Conservation (phyloP, 2,888 invertebrate genomes). For the Rhagophthalmus giganteus region DNA sequence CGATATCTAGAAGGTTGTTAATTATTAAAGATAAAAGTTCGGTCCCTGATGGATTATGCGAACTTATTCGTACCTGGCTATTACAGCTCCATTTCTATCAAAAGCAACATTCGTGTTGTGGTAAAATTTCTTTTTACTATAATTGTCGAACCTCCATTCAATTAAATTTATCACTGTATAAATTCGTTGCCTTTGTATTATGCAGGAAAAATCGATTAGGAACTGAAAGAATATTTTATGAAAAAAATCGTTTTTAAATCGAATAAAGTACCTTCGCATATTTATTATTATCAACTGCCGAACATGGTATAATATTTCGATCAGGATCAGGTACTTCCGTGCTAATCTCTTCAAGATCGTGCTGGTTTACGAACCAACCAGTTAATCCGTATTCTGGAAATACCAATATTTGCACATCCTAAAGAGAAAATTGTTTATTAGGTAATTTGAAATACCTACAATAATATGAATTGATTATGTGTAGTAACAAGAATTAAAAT, state of each 20-base stretch:
- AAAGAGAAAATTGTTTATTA: slow-evolving; percentile 1
- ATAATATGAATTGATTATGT: neutral
- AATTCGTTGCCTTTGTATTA: slow-evolving; percentile 61
- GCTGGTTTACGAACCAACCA: slow-evolving; percentile 13
- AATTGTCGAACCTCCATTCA: slow-evolving; percentile 62
- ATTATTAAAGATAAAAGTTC: neutral
- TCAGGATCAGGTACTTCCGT: slow-evolving; percentile 6
- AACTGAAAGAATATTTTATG: slow-evolving; percentile 9
- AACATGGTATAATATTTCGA: slow-evolving; percentile 3
- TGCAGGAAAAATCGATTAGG: slow-evolving; percentile 57
- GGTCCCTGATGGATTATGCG: neutral
- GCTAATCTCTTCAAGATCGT: slow-evolving; percentile 3
- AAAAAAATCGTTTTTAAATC: neutral
- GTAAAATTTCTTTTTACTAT: slow-evolving; percentile 40
- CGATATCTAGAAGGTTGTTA: slow-evolving; percentile 43
- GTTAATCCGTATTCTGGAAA: slow-evolving; percentile 67
- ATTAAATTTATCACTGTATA: slow-evolving; percentile 74
- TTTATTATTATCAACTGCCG: neutral
- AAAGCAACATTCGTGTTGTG: slow-evolving; percentile 83
- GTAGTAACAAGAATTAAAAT: no score
- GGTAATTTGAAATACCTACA: neutral
- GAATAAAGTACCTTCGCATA: neutral
- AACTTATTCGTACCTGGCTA: slow-evolving; percentile 61
- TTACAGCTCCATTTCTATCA: slow-evolving; percentile 69
- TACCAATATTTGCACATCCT: slow-evolving; percentile 72